Percentiles rank a stretch among this genome's conserved stretches.
phyloP scores from a whole-genome alignment of 1,140 invertebrate species.

The Anastrepha ludens region DNA sequence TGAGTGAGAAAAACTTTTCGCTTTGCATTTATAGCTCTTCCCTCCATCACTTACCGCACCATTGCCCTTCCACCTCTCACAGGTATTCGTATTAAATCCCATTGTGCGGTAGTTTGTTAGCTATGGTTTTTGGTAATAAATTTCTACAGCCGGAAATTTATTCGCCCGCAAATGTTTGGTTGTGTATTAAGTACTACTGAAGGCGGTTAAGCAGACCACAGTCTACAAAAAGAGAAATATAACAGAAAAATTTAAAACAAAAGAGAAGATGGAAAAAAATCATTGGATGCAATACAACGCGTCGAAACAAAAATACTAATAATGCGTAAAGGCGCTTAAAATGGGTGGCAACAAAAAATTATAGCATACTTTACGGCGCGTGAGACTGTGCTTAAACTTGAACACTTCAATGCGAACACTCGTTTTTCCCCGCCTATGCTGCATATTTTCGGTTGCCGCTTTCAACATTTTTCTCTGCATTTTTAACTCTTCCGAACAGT shows the following conservation, averaged over 20 bases:
- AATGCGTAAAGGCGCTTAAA: constrained; percentile 21
- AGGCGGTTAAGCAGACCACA: background rate
- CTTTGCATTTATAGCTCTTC: constrained; percentile 18
- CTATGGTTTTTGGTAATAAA: constrained; percentile 55
- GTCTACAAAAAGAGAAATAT: background rate
- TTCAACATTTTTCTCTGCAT: constrained; percentile 29
- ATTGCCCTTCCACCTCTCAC: background rate
- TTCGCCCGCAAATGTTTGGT: constrained; percentile 52
- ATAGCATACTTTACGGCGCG: constrained; percentile 36
- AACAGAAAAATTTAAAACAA: background rate
- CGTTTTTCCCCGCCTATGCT: background rate
- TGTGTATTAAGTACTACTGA: background rate
- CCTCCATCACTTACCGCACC: background rate
- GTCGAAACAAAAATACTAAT: background rate
- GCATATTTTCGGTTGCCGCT: constrained; percentile 1
- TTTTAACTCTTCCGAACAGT: background rate
- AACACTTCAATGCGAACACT: constrained; percentile 3
- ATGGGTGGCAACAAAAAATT: constrained; percentile 4
- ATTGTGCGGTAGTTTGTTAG: background rate
- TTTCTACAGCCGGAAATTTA: constrained; percentile 53
- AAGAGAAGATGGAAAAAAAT: background rate
- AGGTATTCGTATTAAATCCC: constrained; percentile 17
- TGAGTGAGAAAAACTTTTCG: constrained; percentile 25
- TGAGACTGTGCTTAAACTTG: constrained; percentile 39
- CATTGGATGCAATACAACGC: constrained; percentile 11